Evolutionary conservation across 2,888 invertebrate species (phyloP), one percentile per base, ranked within the genome.

Genomic region (Apodemia zela): DNA sequence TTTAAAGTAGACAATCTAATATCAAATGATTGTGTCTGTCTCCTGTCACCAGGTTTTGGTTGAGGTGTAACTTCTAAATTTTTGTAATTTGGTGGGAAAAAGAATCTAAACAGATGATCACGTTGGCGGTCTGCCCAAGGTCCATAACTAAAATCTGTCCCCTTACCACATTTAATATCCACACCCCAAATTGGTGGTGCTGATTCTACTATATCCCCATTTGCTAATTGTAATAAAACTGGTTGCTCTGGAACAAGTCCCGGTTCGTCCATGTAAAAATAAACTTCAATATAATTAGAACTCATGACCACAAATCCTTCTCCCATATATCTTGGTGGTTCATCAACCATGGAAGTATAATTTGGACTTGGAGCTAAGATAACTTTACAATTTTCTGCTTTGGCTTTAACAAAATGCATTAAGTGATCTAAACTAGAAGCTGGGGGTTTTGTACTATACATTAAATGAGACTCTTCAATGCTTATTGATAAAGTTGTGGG

Each of bases 71-170:
- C 94, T 82, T 95, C 94, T 80, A 97, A 93, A 65, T 95, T 94
- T 77, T 96, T 94, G 86, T 95, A 97, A 81, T 97, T 96, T 69
- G 96, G 95, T 8, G 98, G 99, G 80, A 97, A 99, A 89, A 99
- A 99, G 85, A 99, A 98, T 86, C 95, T 97, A 87, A 97, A 99
- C 42, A 99, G 92, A 84, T 97, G 95, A 80, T 98, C 98, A 69
- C 99, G 94, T 82, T 99, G 99, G 61, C 98, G 93, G 81, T 99
- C 99, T 3, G 99, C 99, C 99, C 99, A 99, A 0, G 99, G 99
- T 0, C 99, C 99, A 79, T 99, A 99, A 84, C 98, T 98, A 75
- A 99, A 97, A 79, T 98, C 97, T 3, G 97, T 97, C 69, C 97
- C 98, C 87, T 98, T 98, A 0, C 98, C 97, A 80, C 98, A 97